Conservation (phyloP, 2,888 invertebrate genomes). For the Heterodera filipjevi region DNA sequence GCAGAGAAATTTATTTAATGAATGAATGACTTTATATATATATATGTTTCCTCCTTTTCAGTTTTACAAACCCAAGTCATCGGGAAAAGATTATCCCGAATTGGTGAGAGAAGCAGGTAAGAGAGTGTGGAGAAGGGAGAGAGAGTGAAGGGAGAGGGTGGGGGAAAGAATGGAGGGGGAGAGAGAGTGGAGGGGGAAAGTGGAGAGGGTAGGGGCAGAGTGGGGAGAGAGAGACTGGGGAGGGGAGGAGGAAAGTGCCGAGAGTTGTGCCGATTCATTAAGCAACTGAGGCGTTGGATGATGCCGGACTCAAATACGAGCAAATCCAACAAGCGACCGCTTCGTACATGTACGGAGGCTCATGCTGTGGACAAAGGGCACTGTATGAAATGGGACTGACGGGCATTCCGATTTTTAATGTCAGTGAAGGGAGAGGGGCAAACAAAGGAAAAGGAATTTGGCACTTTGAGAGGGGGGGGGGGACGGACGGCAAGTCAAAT, state of each 20-base stretch:
- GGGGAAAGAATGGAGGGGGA: neutral
- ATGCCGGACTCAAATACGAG: constrained; percentile 56
- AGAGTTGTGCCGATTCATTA: constrained; percentile 31
- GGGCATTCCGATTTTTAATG: constrained; percentile 52
- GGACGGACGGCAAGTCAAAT: constrained; percentile 90
- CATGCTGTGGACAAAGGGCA: constrained; percentile 84
- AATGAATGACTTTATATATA: too few species aligned
- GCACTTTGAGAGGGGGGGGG: constrained; percentile 84
- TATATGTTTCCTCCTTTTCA: too few species aligned
- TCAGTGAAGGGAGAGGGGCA: constrained; percentile 76
- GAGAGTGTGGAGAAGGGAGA: neutral
- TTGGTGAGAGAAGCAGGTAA: constrained; percentile 29
- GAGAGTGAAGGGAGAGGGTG: neutral
- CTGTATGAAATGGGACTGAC: constrained; percentile 43
- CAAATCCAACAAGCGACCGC: constrained; percentile 68
- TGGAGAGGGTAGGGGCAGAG: too few species aligned
- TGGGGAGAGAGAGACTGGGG: neutral
- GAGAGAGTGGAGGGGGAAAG: constrained; percentile 25
- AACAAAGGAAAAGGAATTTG: constrained; percentile 66
- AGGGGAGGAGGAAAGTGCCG: neutral
- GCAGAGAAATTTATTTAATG: too few species aligned
- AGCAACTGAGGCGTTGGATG: constrained; percentile 76
- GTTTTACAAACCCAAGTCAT: constrained; percentile 86
- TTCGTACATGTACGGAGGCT: constrained; percentile 62
- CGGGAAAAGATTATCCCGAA: constrained; percentile 70